phyloP scores from a whole-genome alignment of 2,113 vertebrate species.

The Cyphomyrus plagiostoma region DNA sequence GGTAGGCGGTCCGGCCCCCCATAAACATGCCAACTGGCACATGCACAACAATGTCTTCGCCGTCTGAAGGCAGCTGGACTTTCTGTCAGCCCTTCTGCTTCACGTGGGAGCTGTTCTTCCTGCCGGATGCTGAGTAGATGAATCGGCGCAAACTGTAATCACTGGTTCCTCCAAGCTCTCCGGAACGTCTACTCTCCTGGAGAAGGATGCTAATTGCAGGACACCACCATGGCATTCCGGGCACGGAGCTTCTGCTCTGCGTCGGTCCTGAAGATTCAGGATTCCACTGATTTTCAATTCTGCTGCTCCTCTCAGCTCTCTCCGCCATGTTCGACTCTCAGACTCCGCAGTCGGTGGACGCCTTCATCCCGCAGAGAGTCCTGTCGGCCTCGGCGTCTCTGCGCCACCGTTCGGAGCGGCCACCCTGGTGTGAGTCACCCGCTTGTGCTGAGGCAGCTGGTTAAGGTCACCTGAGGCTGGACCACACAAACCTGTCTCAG shows the following conservation, averaged over 20 bases:
- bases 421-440: conserved; percentile 88
- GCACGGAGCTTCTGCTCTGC: neutral
- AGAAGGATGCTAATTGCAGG: neutral
- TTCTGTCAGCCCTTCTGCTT: neutral
- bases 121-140: neutral
- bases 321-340: conserved; percentile 77
- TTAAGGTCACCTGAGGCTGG: neutral
- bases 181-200: neutral
- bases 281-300: neutral
- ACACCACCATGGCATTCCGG: neutral
- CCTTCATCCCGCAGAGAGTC: conserved; percentile 77
- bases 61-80: neutral
- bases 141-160: neutral
- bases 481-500: neutral
- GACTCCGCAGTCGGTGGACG: conserved; percentile 70
- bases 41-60: neutral
- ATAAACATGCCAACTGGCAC: neutral
- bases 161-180: neutral
- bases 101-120: neutral
- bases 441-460: neutral
- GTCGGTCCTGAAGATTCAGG: neutral
- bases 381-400: conserved; percentile 73
- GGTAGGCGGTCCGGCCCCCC: conserved; percentile 53
- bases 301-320: conserved; percentile 42
- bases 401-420: conserved; percentile 77